Percentiles rank a stretch among this genome's conserved stretches.
These are phyloP conservation scores for Epicauta chinensis DNA, from an alignment of 1,140 invertebrate genomes.

Conservation along the genomic window DNA sequence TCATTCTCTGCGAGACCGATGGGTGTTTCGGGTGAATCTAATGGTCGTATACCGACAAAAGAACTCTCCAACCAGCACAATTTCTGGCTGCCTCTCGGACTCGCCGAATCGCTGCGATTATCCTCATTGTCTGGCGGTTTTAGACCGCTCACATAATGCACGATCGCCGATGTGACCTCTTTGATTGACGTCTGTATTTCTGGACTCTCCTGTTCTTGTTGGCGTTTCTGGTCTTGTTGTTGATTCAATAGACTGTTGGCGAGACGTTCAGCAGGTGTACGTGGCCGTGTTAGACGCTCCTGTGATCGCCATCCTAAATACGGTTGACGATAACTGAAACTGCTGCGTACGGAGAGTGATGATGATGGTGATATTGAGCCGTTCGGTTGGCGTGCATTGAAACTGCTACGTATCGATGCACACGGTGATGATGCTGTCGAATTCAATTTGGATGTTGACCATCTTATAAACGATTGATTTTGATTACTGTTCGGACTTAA, in stretches of 20 bases:
- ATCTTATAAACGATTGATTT: constrained; percentile 59
- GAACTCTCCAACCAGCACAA: constrained; percentile 85
- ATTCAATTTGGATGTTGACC: constrained; percentile 80
- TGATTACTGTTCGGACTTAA: constrained; percentile 34
- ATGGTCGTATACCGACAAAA: constrained; percentile 76
- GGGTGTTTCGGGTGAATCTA: constrained; percentile 78
- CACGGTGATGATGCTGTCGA: constrained; percentile 62
- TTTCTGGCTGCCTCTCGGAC: constrained; percentile 49
- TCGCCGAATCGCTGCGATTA: constrained; percentile 33
- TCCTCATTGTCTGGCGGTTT: constrained; percentile 45
- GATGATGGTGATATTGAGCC: constrained; percentile 37
- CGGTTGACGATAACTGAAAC: constrained; percentile 64
- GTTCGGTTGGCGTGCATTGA: constrained; percentile 46
- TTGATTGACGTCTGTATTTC: constrained; percentile 86
- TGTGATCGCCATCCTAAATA: constrained; percentile 87
- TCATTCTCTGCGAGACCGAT: constrained; percentile 49
- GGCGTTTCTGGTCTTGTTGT: constrained; percentile 31
- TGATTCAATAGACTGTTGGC: constrained; percentile 56
- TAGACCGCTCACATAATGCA: constrained; percentile 79
- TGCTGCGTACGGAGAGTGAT: constrained; percentile 46
- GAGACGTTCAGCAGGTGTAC: constrained; percentile 76
- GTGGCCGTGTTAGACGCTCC: constrained; percentile 66
- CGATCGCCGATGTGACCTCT: constrained; percentile 88
- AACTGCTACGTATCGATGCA: constrained; percentile 56
- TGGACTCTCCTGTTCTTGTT: constrained; percentile 49